Conservation (phyloP, 2,888 invertebrate genomes). For the Metalampra italica region DNA sequence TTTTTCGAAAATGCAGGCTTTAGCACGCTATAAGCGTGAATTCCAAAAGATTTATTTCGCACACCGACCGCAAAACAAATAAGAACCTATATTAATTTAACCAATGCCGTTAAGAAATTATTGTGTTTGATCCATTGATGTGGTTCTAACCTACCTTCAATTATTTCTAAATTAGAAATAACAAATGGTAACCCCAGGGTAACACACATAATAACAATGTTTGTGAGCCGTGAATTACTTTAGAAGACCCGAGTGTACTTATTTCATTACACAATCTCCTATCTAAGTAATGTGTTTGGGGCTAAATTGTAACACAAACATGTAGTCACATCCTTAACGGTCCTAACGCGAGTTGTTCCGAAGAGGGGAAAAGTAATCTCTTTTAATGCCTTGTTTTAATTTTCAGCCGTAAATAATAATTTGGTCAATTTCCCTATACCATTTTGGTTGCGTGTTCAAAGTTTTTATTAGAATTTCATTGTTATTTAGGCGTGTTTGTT, state of each 20-base stretch:
- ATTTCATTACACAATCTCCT: slow-evolving; percentile 2
- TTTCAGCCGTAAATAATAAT: slow-evolving; percentile 75
- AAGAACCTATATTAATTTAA: slow-evolving; percentile 7
- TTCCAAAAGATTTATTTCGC: slow-evolving; percentile 4
- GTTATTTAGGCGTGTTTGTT: slow-evolving; percentile 79
- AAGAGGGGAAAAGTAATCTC: slow-evolving; percentile 67
- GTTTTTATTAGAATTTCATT: slow-evolving; percentile 78
- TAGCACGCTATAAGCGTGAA: too few relatives aligned
- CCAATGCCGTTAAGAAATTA: slow-evolving; percentile 20
- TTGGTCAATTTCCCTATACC: slow-evolving; percentile 73
- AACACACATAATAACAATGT: neutral
- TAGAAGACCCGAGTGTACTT: slow-evolving; percentile 2
- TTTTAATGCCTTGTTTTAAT: slow-evolving; percentile 71
- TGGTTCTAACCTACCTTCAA: slow-evolving; percentile 13
- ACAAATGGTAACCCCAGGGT: neutral
- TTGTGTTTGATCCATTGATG: slow-evolving; percentile 24
- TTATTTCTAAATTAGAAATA: slow-evolving; percentile 7
- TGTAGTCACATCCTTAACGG: slow-evolving; percentile 5
- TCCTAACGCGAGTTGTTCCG: slow-evolving; percentile 44
- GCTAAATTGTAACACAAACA: slow-evolving; percentile 2
- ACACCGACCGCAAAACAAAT: slow-evolving; percentile 20
- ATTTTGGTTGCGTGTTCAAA: slow-evolving; percentile 75
- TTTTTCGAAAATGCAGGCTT: neutral
- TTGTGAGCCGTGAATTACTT: neutral
- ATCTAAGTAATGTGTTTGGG: neutral